Conservation (phyloP, 2,888 invertebrate species). For the Meteorus colon region DNA sequence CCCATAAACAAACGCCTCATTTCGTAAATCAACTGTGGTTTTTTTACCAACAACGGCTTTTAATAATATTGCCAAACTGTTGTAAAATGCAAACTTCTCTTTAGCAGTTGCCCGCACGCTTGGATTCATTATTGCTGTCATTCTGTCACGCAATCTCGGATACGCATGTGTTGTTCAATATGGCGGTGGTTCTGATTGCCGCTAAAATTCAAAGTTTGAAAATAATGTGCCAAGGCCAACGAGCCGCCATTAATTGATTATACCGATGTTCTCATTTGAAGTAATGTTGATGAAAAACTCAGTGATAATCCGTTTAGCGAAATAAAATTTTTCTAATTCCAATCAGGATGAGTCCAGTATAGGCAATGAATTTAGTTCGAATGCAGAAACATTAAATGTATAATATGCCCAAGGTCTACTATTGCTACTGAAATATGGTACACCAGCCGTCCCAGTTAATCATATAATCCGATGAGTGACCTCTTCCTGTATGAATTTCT, state of each 20-base stretch:
- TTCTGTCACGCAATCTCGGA: not conserved
- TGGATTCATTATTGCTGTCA: slow-evolving; percentile 3
- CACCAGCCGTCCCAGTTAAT: slow-evolving; percentile 22
- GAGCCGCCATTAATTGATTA: not conserved
- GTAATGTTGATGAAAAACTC: not conserved
- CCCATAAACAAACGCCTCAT: slow-evolving; percentile 80
- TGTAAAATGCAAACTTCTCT: slow-evolving; percentile 75
- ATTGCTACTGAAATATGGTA: slow-evolving; percentile 7
- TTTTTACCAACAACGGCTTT: slow-evolving; percentile 78
- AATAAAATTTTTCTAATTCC: not conserved
- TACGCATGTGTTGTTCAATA: not conserved
- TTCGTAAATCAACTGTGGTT: slow-evolving; percentile 80
- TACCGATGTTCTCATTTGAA: not conserved
- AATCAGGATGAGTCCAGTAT: not conserved
- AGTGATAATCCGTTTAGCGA: not conserved
- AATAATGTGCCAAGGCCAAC: not conserved
- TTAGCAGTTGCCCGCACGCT: slow-evolving; percentile 38
- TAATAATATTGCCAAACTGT: slow-evolving; percentile 78
- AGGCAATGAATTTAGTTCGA: not conserved
- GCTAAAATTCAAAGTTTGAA: not conserved
- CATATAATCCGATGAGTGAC: slow-evolving; percentile 65
- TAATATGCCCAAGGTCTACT: slow-evolving; percentile 10
- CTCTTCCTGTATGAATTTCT: slow-evolving; percentile 66
- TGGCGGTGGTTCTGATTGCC: not conserved
- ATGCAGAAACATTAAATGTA: not conserved